Evolutionary conservation across 2,113 vertebrate genomes (phyloP).

Genomic region (Pungitius pungitius): DNA sequence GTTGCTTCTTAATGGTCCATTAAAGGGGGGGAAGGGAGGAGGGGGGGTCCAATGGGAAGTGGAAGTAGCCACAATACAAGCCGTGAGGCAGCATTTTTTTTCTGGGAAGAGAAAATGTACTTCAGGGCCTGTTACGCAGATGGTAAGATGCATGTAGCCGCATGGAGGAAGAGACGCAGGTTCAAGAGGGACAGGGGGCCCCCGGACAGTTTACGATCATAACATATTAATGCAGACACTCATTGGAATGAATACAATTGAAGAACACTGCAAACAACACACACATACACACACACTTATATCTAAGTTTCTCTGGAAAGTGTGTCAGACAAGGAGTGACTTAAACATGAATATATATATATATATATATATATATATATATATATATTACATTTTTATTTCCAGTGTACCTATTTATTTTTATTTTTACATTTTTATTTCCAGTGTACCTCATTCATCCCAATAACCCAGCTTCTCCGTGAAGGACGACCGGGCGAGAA

Average conservation of each 20-base stretch:
- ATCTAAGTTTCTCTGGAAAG: constrained; percentile 10
- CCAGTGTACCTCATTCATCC: neutral
- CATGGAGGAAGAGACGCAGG: neutral
- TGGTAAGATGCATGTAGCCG: constrained; percentile 16
- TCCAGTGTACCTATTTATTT: no score
- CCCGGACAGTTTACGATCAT: neutral
- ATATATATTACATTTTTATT: no score
- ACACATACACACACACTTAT: neutral
- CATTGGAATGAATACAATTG: neutral
- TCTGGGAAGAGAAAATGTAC: constrained; percentile 49
- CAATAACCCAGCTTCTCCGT: no score
- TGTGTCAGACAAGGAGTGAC: neutral
- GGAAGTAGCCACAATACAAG: constrained; percentile 53
- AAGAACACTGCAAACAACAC: neutral
- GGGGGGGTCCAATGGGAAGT: constrained; percentile 50
- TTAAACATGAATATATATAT: neutral
- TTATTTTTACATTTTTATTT: no score
- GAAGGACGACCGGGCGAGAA: no score
- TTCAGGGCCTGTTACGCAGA: constrained; percentile 20
- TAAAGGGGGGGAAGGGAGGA: constrained; percentile 33
- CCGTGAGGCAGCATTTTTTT: constrained; percentile 45
- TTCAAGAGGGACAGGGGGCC: neutral
- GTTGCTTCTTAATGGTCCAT: constrained; percentile 71
- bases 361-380: no score
- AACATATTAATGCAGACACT: neutral